Conservation (phyloP, 2,113 vertebrate species). For the Amphiprion ocellaris region DNA sequence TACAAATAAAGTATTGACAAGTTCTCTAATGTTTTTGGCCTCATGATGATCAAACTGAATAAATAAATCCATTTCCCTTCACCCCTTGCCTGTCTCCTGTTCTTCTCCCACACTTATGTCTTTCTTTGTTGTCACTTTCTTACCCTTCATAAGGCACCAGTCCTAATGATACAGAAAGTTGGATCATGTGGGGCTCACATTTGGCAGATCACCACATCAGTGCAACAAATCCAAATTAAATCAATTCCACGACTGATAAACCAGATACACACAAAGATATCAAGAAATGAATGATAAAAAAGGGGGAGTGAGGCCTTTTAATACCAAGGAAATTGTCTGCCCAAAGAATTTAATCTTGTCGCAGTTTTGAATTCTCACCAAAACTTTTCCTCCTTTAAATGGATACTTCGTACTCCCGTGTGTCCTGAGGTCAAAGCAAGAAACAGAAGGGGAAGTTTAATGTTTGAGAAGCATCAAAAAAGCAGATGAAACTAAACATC, state of each 20-base stretch:
- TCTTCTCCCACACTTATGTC: conserved; percentile 4
- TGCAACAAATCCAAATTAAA: conserved; percentile 58
- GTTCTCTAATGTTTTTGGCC: conserved; percentile 60
- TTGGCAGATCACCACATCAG: conserved; percentile 54
- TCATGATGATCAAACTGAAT: conserved; percentile 34
- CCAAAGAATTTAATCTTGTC: conserved; percentile 45
- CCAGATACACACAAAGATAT: conserved; percentile 28
- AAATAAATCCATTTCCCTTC: conserved; percentile 38
- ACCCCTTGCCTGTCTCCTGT: conserved; percentile 4
- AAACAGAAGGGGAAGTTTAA: not conserved
- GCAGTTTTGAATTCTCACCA: conserved; percentile 48
- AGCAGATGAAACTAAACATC: not conserved
- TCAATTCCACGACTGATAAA: conserved; percentile 46
- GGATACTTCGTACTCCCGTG: conserved; percentile 93
- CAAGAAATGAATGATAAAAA: conserved; percentile 17
- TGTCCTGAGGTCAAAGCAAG: conserved; percentile 84
- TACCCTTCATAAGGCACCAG: conserved; percentile 83
- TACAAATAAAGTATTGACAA: conserved; percentile 71
- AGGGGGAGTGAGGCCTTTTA: conserved; percentile 60
- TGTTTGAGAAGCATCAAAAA: not conserved
- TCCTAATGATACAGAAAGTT: conserved; percentile 72
- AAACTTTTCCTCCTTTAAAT: conserved; percentile 82
- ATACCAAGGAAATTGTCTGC: conserved; percentile 57
- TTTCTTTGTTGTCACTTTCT: conserved; percentile 44
- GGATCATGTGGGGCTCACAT: conserved; percentile 60